Evolutionary conservation across 2,797 vertebrate species (phyloP).

Genomic region (Calcarius lapponicus): DNA sequence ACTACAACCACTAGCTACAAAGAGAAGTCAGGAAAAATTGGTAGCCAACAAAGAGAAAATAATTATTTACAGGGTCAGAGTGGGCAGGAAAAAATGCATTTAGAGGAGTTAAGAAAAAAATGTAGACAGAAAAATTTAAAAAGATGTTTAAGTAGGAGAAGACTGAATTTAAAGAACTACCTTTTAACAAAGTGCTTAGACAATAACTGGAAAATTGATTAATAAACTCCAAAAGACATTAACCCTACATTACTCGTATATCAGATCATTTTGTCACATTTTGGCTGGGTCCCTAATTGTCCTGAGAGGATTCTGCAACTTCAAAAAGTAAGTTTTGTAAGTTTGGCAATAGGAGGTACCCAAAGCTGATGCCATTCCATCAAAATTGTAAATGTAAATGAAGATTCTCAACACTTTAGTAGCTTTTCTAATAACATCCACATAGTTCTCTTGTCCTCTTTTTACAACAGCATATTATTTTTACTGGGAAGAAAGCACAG

Average conservation of each 20-base stretch:
- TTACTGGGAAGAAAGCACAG: neutral
- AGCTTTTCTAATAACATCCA: neutral
- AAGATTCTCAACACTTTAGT: neutral
- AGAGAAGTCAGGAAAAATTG: neutral
- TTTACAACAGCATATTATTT: neutral
- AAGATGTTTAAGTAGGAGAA: neutral
- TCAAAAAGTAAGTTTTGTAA: neutral
- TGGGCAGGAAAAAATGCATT: neutral
- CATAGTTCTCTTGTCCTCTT: neutral
- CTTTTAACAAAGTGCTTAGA: neutral
- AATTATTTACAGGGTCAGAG: neutral
- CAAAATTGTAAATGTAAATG: neutral
- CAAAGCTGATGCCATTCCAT: neutral
- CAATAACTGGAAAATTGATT: neutral
- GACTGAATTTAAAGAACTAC: neutral
- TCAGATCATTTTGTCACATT: neutral
- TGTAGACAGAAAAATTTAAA: neutral
- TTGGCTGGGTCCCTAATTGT: rapidly evolving
- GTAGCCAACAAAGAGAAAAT: neutral
- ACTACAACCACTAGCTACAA: neutral
- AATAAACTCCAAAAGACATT: neutral
- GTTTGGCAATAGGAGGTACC: neutral
- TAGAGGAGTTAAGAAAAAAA: neutral
- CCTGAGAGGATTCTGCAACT: neutral
- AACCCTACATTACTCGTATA: neutral